Evolutionary conservation across 1,140 invertebrate genomes (phyloP).

Genomic region (Rhopalosiphum maidis): DNA sequence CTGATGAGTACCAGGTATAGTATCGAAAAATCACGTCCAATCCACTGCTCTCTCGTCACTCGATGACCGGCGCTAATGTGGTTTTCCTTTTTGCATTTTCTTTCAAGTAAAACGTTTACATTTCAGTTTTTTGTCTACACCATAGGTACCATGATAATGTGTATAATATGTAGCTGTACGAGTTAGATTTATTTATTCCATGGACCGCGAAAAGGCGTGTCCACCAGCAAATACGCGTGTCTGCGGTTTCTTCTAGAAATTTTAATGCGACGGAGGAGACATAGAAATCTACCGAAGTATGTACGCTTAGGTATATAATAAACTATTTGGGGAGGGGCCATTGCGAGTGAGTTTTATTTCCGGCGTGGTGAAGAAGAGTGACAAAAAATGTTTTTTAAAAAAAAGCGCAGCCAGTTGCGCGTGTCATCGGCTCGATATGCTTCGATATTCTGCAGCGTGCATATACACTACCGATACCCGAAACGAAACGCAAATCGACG

Average conservation of each 20-base stretch:
- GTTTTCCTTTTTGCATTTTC: neutral
- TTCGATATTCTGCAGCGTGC: neutral
- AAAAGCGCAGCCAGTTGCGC: neutral
- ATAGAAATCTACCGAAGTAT: neutral
- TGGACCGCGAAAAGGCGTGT: neutral
- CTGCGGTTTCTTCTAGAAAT: conserved; percentile 1
- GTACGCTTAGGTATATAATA: no score
- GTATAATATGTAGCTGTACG: neutral
- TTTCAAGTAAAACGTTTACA: neutral
- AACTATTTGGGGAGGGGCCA: no score
- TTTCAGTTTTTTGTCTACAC: neutral
- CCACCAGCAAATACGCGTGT: neutral
- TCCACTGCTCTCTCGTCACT: neutral
- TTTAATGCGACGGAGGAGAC: neutral
- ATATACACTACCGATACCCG: neutral
- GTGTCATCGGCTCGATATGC: conserved; percentile 23
- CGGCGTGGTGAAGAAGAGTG: neutral
- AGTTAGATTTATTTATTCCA: neutral
- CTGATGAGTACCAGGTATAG: no score
- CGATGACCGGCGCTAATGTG: neutral
- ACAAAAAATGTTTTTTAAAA: neutral
- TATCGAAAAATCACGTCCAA: neutral
- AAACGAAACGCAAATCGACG: conserved; percentile 44
- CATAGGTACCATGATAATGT: neutral
- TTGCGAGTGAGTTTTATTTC: neutral